phyloP scores from a whole-genome alignment of 1,140 invertebrate species.

The Megalopta genalis region DNA sequence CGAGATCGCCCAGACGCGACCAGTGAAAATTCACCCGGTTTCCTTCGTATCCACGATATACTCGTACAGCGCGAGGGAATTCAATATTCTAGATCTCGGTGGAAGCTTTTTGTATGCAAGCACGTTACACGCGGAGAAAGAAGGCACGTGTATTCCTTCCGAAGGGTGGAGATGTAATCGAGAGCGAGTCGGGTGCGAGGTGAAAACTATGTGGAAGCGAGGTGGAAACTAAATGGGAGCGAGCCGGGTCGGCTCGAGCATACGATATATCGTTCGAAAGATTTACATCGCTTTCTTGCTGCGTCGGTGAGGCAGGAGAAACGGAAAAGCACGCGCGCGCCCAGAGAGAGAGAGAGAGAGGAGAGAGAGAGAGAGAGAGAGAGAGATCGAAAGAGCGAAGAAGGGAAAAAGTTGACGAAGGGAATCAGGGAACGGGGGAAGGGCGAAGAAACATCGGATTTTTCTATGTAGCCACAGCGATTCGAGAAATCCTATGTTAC shows the following conservation, averaged over 20 bases:
- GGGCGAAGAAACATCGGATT: conserved; percentile 69
- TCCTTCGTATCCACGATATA: too few relatives aligned
- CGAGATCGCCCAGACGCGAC: too few relatives aligned
- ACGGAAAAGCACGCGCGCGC: too few relatives aligned
- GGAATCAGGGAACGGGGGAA: conserved; percentile 25
- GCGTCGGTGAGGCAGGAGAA: conserved; percentile 42
- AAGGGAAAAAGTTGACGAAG: too few relatives aligned
- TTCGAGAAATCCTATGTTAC: conserved; percentile 17
- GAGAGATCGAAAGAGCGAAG: too few relatives aligned
- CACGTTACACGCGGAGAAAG: conserved; percentile 40
- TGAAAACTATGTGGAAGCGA: too few relatives aligned
- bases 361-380: too few relatives aligned
- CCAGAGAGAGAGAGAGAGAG: too few relatives aligned
- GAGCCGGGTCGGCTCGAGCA: conserved; percentile 51
- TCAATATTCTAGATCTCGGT: not conserved
- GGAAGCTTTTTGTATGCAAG: conserved; percentile 45
- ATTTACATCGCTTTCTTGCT: conserved; percentile 75
- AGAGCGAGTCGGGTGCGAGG: not conserved
- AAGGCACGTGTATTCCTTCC: conserved; percentile 40
- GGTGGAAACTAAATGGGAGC: conserved; percentile 9
- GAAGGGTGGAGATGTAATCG: conserved; percentile 58
- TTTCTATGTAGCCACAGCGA: conserved; percentile 48
- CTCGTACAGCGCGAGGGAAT: too few relatives aligned
- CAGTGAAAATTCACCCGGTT: too few relatives aligned
- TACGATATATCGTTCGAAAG: conserved; percentile 76